Conservation (phyloP, 2,113 vertebrate species). For the Grantiella picta region DNA sequence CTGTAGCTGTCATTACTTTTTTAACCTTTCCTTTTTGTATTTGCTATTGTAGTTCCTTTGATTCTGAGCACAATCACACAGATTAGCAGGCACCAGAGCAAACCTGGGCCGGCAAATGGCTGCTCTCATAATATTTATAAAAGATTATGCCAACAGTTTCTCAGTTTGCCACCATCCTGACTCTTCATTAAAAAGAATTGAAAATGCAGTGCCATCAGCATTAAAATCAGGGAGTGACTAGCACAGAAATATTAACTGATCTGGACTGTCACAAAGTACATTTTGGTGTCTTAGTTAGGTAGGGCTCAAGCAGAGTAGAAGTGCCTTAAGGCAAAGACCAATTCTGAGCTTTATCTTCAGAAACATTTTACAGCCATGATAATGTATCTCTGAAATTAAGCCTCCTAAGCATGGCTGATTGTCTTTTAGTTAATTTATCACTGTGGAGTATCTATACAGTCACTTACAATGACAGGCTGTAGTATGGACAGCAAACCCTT, state of each 20-base stretch:
- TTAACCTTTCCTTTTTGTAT: not conserved
- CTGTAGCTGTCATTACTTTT: not conserved
- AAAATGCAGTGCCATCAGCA: not conserved
- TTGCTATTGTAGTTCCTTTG: not conserved
- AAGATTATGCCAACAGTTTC: not conserved
- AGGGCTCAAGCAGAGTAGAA: conserved; percentile 16
- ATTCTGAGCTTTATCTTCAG: not conserved
- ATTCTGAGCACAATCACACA: not conserved
- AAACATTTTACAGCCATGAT: conserved; percentile 9
- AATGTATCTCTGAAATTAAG: conserved; percentile 14
- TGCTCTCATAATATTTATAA: not conserved
- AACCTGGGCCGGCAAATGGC: not conserved
- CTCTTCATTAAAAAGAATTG: not conserved
- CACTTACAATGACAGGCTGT: not conserved
- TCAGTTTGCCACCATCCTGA: not conserved
- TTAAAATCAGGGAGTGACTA: not conserved
- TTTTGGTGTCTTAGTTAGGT: conserved; percentile 17
- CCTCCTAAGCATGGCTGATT: not conserved
- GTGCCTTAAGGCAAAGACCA: not conserved
- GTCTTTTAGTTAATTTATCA: conserved; percentile 16
- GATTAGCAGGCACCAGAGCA: not conserved
- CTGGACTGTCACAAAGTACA: not conserved
- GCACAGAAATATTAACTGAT: not conserved
- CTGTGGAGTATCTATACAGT: not conserved
- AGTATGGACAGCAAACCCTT: not conserved